A percentile compares a stretch with the other conserved stretches of the same genome.
These are phyloP conservation scores for Druon quercuslanigerum DNA, from an alignment of 1,140 invertebrate species.

Conservation along the genomic window DNA sequence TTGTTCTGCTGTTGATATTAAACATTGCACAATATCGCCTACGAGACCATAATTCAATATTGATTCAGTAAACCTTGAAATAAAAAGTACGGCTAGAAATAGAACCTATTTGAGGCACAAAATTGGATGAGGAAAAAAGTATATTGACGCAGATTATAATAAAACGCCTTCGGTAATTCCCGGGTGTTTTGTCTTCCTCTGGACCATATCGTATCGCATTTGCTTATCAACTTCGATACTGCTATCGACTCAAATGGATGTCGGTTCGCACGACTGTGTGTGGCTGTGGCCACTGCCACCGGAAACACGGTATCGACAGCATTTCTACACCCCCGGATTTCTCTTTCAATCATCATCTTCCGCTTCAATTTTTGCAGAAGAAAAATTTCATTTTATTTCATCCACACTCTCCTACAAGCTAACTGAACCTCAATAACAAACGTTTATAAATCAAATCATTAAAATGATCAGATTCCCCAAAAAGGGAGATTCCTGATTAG, in stretches of 20 bases:
- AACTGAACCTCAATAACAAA: too few relatives aligned
- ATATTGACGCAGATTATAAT: slow-evolving; percentile 10
- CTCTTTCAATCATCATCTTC: slow-evolving; percentile 39
- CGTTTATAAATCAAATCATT: too few relatives aligned
- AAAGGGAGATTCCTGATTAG: too few relatives aligned
- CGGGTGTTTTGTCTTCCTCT: slow-evolving; percentile 68
- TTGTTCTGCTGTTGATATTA: too few relatives aligned
- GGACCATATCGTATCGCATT: slow-evolving; percentile 68
- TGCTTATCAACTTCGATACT: slow-evolving; percentile 69
- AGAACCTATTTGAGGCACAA: not conserved
- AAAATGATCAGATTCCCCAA: too few relatives aligned
- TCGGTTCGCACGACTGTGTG: slow-evolving; percentile 42
- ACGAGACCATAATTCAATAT: slow-evolving; percentile 52
- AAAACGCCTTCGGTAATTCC: slow-evolving; percentile 12
- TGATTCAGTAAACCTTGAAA: slow-evolving; percentile 4
- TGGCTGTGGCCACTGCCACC: slow-evolving; percentile 47
- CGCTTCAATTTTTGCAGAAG: slow-evolving; percentile 45
- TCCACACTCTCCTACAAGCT: too few relatives aligned
- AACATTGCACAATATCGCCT: too few relatives aligned
- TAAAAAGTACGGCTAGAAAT: not conserved
- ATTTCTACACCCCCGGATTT: slow-evolving; percentile 49
- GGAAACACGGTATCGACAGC: slow-evolving; percentile 63
- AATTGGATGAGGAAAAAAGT: slow-evolving; percentile 24
- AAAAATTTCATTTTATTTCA: not conserved
- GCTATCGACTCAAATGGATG: slow-evolving; percentile 61